phyloP scores from a whole-genome alignment of 2,888 invertebrate genomes.

The Ceramica pisi region DNA sequence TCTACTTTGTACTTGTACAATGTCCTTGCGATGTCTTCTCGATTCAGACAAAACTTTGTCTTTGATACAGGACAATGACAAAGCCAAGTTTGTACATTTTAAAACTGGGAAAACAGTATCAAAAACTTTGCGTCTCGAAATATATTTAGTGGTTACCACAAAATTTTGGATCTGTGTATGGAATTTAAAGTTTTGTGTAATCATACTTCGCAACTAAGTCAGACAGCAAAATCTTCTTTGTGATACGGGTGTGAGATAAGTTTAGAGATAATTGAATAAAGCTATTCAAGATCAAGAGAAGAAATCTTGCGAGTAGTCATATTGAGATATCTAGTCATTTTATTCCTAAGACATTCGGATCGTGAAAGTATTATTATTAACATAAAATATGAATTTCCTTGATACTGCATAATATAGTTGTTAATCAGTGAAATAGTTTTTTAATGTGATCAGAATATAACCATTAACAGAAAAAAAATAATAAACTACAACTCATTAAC shows the following conservation, averaged over 20 bases:
- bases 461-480: no score
- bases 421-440: no score
- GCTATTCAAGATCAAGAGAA: background rate
- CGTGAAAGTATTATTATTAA: no score
- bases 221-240: background rate
- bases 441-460: no score
- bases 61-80: conserved; percentile 48
- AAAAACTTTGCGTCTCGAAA: conserved; percentile 41
- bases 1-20: conserved; percentile 26
- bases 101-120: conserved; percentile 46
- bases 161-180: conserved; percentile 22
- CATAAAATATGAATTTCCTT: no score
- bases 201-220: background rate
- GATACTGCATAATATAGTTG: no score
- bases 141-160: conserved; percentile 40
- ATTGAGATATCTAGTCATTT: background rate
- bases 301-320: background rate
- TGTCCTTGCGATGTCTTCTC: conserved; percentile 43
- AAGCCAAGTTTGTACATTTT: conserved; percentile 50
- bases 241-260: conserved; percentile 9
- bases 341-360: no score
- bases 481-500: no score
- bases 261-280: conserved; percentile 13
- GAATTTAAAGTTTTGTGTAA: conserved; percentile 33
- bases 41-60: conserved; percentile 48